Percentiles rank a stretch among this genome's conserved stretches.
phyloP scores from a whole-genome alignment of 1,140 invertebrate genomes.

The Hylyphantes graminicola region DNA sequence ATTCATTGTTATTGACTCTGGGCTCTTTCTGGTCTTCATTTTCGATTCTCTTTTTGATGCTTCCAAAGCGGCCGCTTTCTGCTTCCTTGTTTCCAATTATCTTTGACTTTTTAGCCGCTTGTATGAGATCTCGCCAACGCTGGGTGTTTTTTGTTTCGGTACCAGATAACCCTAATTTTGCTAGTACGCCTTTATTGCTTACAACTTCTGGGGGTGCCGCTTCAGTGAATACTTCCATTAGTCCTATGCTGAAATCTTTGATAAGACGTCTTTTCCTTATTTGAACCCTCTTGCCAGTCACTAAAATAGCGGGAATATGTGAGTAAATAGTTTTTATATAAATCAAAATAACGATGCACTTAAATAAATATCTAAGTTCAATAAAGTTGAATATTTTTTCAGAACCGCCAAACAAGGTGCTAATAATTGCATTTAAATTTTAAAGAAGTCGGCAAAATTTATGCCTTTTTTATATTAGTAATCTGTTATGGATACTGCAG shows the following conservation, averaged over 20 bases:
- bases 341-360: too few relatives aligned
- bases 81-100: conserved; percentile 50
- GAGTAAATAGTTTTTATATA: too few relatives aligned
- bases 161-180: conserved; percentile 30
- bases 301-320: conserved; percentile 66
- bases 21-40: background rate
- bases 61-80: conserved; percentile 47
- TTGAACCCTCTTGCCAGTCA: conserved; percentile 83
- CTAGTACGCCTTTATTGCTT: conserved; percentile 38
- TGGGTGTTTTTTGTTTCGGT: conserved; percentile 27
- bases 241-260: conserved; percentile 90
- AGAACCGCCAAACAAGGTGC: too few relatives aligned
- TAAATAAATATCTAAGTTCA: too few relatives aligned
- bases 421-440: too few relatives aligned
- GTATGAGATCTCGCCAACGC: conserved; percentile 57
- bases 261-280: conserved; percentile 84
- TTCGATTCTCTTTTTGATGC: conserved; percentile 39
- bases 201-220: conserved; percentile 45
- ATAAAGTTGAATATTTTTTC: too few relatives aligned
- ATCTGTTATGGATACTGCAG: too few relatives aligned
- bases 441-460: too few relatives aligned
- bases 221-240: conserved; percentile 74
- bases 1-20: background rate
- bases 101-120: conserved; percentile 52
- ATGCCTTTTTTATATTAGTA: too few relatives aligned